These are phyloP conservation scores for Eriocheir sinensis DNA, from an alignment of 1,140 invertebrate species.

Conservation along the genomic window DNA sequence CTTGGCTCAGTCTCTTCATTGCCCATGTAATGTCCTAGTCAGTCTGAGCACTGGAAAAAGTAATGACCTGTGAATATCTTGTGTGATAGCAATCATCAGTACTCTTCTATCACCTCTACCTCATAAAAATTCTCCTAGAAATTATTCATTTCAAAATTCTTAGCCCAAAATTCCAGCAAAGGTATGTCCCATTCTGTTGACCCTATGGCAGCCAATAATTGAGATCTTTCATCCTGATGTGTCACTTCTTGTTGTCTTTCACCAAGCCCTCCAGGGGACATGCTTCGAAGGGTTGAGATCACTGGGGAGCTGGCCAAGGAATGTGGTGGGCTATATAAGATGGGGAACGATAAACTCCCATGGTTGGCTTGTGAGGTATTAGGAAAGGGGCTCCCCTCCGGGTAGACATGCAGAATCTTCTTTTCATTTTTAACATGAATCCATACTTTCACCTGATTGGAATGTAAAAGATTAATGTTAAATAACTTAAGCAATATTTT, in stretches of 20 bases:
- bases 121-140: conserved; percentile 4
- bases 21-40: too few relatives aligned
- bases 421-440: conserved; percentile 60
- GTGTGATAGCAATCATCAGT: too few relatives aligned
- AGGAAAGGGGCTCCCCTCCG: conserved; percentile 1
- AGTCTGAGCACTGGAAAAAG: too few relatives aligned
- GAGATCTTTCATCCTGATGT: conserved; percentile 53
- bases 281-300: background rate
- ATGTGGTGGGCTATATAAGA: conserved; percentile 35
- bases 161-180: conserved; percentile 62
- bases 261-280: conserved; percentile 41
- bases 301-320: background rate
- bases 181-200: conserved; percentile 67
- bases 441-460: conserved; percentile 67
- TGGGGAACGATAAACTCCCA: conserved; percentile 33
- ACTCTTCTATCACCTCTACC: too few relatives aligned
- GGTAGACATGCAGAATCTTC: background rate
- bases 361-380: background rate
- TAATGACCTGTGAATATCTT: too few relatives aligned
- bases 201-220: conserved; percentile 57
- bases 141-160: too few relatives aligned
- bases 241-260: conserved; percentile 18
- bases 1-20: too few relatives aligned
- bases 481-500: background rate
- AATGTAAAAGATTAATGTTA: background rate